Evolutionary conservation across 2,797 vertebrate genomes (phyloP), one percentile per base, ranked within the genome.

Genomic region (Helostoma temminkii): DNA sequence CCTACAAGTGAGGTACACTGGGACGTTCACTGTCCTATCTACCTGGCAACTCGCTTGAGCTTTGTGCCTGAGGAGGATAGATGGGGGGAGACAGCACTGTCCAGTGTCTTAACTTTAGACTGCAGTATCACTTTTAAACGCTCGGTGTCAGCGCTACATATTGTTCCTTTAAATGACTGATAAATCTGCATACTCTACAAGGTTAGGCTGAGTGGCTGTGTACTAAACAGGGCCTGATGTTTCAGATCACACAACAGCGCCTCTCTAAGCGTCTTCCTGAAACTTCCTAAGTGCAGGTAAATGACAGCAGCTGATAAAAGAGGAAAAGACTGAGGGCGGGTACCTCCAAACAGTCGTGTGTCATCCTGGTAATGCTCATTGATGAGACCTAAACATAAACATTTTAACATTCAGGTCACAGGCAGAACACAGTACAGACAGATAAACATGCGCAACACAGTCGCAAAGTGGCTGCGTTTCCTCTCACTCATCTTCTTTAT

Each of bases 331-430:
- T 88, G 84, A 83, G 78, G 89, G 84, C 74, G 78, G 87, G 91
- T 95, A 95, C 94, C 94, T 95, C 94, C 92, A 92, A 95, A 93
- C 79, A 95, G 94, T 73, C 92, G 92, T 41, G 92, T 93, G 88
- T 95, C 94, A 91, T 95, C 94, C 93, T 93, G 94, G 94, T 94
- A 95, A 95, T 91, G 93, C 83, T 95, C 93, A 94, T 90, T 93
- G 92, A 91, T 93, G 89, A 95, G 90, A 94, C 93, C 93, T 94
- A 94, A 92, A 94, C 94, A 94, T 93, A 95, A 90, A 95, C 92
- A 94, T 93, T 85, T 88, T 72, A 57, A 93, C 91, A 92, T 91
- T 92, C 88, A 92, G 90, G 81, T 92, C 89, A 91, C 87, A 90
- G 72, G 82, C 70, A 84, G 85, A 84, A 85, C 77, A 90, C 83